Conservation (phyloP, 2,888 invertebrate genomes). For the Macrophya alboannulata region DNA sequence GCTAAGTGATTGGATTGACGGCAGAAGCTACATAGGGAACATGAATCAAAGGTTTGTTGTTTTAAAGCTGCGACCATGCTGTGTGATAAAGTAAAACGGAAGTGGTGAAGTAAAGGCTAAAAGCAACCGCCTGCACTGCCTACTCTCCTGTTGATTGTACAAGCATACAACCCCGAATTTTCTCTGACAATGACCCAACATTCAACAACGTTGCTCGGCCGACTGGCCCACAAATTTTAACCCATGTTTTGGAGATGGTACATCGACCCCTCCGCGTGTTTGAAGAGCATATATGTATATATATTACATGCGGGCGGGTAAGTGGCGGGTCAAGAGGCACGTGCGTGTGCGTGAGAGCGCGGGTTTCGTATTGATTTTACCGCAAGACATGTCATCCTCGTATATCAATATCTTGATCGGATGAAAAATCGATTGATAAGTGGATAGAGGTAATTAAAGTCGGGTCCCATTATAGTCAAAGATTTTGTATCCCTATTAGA, state of each 20-base stretch:
- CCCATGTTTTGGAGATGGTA: slow-evolving; percentile 57
- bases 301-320: slow-evolving; percentile 43
- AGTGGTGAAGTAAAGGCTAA: not conserved
- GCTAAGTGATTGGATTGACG: not conserved
- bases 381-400: not conserved
- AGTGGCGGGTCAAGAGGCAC: slow-evolving; percentile 38
- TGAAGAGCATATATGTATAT: not conserved
- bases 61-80: slow-evolving; percentile 12
- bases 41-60: not conserved
- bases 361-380: slow-evolving; percentile 15
- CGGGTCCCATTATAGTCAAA: not conserved
- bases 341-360: slow-evolving; percentile 14
- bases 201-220: slow-evolving; percentile 20
- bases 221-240: slow-evolving; percentile 31
- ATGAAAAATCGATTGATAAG: not conserved
- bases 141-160: not conserved
- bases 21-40: not conserved
- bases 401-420: not conserved
- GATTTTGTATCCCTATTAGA: not conserved
- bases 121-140: slow-evolving; percentile 22
- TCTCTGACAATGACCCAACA: slow-evolving; percentile 52
- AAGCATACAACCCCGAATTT: slow-evolving; percentile 21
- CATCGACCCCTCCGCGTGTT: slow-evolving; percentile 57
- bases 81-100: slow-evolving; percentile 35
- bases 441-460: not conserved